Percentiles rank a stretch among this genome's conserved stretches.
Conservation (phyloP, 2,113 vertebrate genomes). For the Cyprinodon tularosa region DNA sequence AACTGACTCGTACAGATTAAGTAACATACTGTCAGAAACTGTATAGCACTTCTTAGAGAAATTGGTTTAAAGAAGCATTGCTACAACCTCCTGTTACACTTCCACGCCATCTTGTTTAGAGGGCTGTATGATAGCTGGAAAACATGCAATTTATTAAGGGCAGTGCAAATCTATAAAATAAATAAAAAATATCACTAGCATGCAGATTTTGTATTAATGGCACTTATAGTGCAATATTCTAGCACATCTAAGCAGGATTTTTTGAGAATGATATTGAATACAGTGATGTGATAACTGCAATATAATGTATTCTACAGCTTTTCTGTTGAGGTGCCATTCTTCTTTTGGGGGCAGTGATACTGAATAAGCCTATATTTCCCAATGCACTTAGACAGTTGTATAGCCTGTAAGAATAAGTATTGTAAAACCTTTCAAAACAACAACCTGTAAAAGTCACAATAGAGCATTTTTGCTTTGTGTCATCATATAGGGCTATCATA, state of each 20-base stretch:
- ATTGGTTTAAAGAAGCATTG: neutral
- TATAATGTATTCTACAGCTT: neutral
- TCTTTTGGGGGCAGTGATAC: too few species aligned
- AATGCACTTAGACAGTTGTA: neutral
- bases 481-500: constrained; percentile 60
- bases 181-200: neutral
- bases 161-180: neutral
- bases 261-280: neutral
- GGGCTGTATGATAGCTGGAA: too few species aligned
- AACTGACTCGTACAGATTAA: too few species aligned
- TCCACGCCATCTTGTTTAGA: neutral
- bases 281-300: neutral
- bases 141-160: neutral
- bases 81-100: neutral
- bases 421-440: constrained; percentile 63
- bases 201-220: too few species aligned
- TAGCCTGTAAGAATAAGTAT: neutral
- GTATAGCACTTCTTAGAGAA: neutral
- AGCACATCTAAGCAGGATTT: neutral
- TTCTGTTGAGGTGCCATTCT: neutral
- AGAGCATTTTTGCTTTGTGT: constrained; percentile 64
- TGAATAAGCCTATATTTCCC: neutral
- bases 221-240: neutral
- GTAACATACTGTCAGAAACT: neutral
- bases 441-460: constrained; percentile 63